Evolutionary conservation across 1,140 invertebrate genomes (phyloP), one percentile per base, ranked within the genome.

Genomic region (Oryzaephilus surinamensis): DNA sequence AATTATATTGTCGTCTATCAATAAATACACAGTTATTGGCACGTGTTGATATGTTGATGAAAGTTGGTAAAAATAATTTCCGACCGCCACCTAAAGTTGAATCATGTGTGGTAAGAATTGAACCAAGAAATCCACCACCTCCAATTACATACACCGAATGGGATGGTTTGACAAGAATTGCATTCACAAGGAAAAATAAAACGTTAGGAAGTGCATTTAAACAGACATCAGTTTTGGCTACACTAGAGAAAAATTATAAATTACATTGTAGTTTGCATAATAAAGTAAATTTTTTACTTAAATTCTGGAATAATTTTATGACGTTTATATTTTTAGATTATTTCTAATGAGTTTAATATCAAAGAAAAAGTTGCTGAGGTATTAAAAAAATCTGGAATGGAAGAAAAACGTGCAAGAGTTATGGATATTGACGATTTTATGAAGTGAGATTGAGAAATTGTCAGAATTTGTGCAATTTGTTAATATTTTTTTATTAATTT

Each of bases 361-460:
- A 95, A 95, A 66, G 59, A 71, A 30, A 85, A 86, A 63, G 67
- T 97, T 3, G 78, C 83, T 54, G 60, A 79, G 11, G 76, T 96
- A 42, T 66, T 99, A 23, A 60, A 64, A 43, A 66, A 67, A 28
- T 61, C 65, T 28, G 63, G 77, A 40, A 84, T 81, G 55, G 76
- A 77, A 46, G 72, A 86, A 34, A 86, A 81, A 64, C 71, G 96
- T 59, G 87, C 96, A 1, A 73, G 95, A 58, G 82, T 76, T 2
- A 92, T 99, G 92, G 91, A 96, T 54, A 82, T 92, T 46, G 94
- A 98, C 69, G 93, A 99, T 58, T 98, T 99, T 66, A 81, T 97
- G 55, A 70, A 72, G 74, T 80, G 70, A n/a, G 64, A 60, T 58
- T 32, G 8, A 31, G 26, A 28, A 6, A 51, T 23, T 31, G 24